Conservation (phyloP, 2,797 vertebrate genomes). For the Pipistrellus pygmaeus region DNA sequence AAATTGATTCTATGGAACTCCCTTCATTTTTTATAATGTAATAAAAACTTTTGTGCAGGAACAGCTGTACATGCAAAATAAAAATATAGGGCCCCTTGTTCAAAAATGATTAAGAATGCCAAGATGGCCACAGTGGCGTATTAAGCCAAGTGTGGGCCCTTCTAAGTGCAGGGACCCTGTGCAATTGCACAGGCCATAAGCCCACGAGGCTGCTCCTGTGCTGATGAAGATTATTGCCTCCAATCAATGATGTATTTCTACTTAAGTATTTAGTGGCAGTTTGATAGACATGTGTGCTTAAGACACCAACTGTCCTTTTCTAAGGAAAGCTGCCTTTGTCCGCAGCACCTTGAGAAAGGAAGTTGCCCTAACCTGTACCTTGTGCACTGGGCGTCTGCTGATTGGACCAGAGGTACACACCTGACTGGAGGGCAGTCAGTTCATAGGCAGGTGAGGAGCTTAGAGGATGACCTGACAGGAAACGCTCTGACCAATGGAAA, state of each 20-base stretch:
- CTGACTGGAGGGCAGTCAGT: neutral
- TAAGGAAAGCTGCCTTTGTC: conserved; percentile 27
- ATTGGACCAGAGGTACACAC: neutral
- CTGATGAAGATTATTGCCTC: neutral
- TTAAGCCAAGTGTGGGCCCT: neutral
- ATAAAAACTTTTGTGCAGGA: neutral
- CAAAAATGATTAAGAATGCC: conserved; percentile 3
- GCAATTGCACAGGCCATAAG: neutral
- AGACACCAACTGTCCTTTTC: neutral
- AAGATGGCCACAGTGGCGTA: neutral
- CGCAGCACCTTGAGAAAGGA: neutral
- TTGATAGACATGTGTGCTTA: neutral
- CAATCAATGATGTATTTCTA: conserved; percentile 31
- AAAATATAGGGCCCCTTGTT: neutral
- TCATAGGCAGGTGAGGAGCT: neutral
- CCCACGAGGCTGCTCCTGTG: neutral
- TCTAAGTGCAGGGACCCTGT: neutral
- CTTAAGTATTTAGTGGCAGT: neutral
- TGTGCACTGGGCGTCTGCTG: neutral
- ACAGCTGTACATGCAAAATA: neutral
- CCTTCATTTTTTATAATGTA: conserved; percentile 48
- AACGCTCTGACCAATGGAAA: neutral
- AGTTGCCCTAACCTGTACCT: neutral
- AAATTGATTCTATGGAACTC: conserved; percentile 38
- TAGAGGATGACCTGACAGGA: neutral